Conservation (phyloP, 1,140 invertebrate genomes). For the Calliphora vicina region DNA sequence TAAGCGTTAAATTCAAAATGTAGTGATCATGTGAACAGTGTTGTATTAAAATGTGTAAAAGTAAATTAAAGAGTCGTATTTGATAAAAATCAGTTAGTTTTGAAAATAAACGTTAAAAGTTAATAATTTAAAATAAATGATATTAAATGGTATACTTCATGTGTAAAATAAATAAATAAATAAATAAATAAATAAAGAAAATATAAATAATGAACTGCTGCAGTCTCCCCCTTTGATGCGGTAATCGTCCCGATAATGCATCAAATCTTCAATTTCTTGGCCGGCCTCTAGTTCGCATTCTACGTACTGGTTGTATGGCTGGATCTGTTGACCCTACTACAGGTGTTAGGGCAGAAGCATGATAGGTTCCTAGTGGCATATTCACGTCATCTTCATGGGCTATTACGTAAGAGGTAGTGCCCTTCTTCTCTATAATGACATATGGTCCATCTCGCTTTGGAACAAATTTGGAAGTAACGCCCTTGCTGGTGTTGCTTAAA, state of each 20-base stretch:
- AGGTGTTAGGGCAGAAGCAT: not conserved
- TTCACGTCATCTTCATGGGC: not conserved
- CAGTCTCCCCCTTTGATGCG: conserved; percentile 9
- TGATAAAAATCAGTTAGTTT: too few species aligned
- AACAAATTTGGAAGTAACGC: conserved; percentile 3
- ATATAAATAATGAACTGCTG: not conserved
- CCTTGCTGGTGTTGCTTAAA: not conserved
- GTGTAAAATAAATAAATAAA: too few species aligned
- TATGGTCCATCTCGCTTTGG: conserved; percentile 12
- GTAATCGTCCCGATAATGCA: not conserved
- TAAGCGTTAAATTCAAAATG: too few species aligned
- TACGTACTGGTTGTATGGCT: not conserved
- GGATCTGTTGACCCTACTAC: not conserved
- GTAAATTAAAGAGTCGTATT: too few species aligned
- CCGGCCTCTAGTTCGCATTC: not conserved
- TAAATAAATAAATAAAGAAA: not conserved
- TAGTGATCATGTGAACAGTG: too few species aligned
- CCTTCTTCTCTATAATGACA: not conserved
- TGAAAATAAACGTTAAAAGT: too few species aligned
- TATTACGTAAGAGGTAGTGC: not conserved
- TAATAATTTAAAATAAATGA: too few species aligned
- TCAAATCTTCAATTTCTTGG: not conserved
- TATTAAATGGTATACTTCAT: too few species aligned
- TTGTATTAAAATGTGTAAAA: too few species aligned
- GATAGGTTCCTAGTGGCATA: conserved; percentile 1